Evolutionary conservation across 2,888 invertebrate genomes (phyloP).

Genomic region (Volucella bombylans): DNA sequence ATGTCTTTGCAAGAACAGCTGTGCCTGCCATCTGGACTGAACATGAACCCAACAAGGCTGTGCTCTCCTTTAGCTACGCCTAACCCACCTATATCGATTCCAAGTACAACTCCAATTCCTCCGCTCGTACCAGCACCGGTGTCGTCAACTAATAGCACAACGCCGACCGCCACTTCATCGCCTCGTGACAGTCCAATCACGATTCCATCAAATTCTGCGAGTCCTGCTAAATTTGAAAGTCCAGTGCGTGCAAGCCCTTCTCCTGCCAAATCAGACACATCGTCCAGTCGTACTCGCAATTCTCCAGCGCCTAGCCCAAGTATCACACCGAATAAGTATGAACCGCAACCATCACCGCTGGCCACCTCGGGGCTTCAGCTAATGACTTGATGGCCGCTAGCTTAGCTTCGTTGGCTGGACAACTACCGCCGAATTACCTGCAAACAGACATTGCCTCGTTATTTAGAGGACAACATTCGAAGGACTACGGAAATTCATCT

Average conservation of each 20-base stretch:
- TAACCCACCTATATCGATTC: slow-evolving; percentile 77
- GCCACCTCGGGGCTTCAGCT: slow-evolving; percentile 76
- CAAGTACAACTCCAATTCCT: slow-evolving; percentile 73
- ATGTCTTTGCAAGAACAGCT: slow-evolving; percentile 81
- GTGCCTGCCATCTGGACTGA: slow-evolving; percentile 81
- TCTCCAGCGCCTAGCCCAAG: slow-evolving; percentile 83
- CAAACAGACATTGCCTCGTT: slow-evolving; percentile 80
- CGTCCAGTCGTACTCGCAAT: slow-evolving; percentile 84
- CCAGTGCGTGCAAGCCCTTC: slow-evolving; percentile 85
- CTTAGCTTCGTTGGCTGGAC: slow-evolving; percentile 81
- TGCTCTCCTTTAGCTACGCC: slow-evolving; percentile 80
- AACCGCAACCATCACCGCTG: slow-evolving; percentile 74
- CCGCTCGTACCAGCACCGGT: slow-evolving; percentile 57
- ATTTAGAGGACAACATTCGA: slow-evolving; percentile 80
- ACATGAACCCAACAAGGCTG: slow-evolving; percentile 82
- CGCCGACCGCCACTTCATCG: slow-evolving; percentile 77
- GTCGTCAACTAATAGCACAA: slow-evolving; percentile 59
- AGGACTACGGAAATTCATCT: slow-evolving; percentile 81
- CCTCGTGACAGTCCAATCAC: slow-evolving; percentile 82
- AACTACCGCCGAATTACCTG: slow-evolving; percentile 81
- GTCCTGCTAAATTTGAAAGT: slow-evolving; percentile 84
- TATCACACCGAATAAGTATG: slow-evolving; percentile 81
- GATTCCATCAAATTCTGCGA: slow-evolving; percentile 81
- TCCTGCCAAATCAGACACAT: slow-evolving; percentile 85
- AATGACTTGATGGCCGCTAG: slow-evolving; percentile 82